Percentiles rank a stretch among this genome's conserved stretches.
These are phyloP conservation scores for Zaprionus capensis DNA, from an alignment of 1,140 invertebrate genomes.

Conservation along the genomic window DNA sequence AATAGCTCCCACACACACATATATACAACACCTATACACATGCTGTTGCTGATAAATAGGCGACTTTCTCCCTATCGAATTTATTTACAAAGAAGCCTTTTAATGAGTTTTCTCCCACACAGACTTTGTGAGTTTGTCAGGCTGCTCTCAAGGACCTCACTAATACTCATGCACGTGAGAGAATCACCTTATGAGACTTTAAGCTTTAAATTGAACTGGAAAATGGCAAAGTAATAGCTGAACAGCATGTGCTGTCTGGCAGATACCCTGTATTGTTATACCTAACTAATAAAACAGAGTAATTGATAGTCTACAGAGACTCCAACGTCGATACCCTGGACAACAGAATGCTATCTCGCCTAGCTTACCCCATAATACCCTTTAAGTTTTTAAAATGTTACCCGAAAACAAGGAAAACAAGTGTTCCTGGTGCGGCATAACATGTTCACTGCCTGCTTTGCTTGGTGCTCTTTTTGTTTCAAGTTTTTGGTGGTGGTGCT, in stretches of 20 bases:
- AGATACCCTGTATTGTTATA: not conserved
- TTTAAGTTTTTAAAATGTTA: not conserved
- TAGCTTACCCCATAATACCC: not conserved
- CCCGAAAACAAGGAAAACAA: slow-evolving; percentile 23
- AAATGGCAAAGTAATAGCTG: not conserved
- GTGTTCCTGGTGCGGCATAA: slow-evolving; percentile 33
- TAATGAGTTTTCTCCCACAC: not conserved
- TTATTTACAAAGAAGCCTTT: not conserved
- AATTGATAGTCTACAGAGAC: too few relatives aligned
- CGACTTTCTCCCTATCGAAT: not conserved
- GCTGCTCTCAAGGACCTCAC: not conserved
- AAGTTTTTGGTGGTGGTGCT: slow-evolving; percentile 2
- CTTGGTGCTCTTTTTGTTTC: slow-evolving; percentile 2
- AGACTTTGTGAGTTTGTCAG: not conserved
- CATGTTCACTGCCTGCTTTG: slow-evolving; percentile 7
- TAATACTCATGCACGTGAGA: not conserved
- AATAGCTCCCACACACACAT: slow-evolving; percentile 31
- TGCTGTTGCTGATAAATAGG: slow-evolving; percentile 5
- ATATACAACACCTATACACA: not conserved
- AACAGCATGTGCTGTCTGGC: not conserved
- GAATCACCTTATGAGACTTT: not conserved
- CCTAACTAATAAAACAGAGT: too few relatives aligned
- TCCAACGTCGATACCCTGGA: too few relatives aligned
- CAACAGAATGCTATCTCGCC: not conserved
- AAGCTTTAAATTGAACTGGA: not conserved